A percentile compares a stretch with the other conserved stretches of the same genome.
Conservation (phyloP, 2,797 vertebrate species). For the Schizothorax lantsangensis region DNA sequence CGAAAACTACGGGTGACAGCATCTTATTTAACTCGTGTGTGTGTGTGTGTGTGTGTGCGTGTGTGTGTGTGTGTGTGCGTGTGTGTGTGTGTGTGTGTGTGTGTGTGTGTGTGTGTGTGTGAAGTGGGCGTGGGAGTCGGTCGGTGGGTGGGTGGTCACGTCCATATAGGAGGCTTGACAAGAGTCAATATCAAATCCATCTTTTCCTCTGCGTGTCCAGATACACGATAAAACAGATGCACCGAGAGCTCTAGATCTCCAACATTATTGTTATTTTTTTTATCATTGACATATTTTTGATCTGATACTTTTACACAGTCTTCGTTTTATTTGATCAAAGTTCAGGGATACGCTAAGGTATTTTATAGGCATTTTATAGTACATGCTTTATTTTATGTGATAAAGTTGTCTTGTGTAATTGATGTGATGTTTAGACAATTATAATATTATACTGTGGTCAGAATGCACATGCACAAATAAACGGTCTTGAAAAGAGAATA, state of each 20-base stretch:
- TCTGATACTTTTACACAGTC: not conserved
- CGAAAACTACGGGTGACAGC: not conserved
- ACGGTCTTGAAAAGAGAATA: not conserved
- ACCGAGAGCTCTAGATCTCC: not conserved
- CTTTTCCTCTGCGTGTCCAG: not conserved
- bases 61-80: not conserved
- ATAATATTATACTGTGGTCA: not conserved
- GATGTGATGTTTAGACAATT: not conserved
- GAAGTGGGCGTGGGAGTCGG: not conserved
- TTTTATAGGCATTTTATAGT: not conserved
- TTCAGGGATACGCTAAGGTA: not conserved
- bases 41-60: not conserved
- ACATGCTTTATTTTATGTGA: not conserved
- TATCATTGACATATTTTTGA: no score
- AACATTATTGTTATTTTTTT: not conserved
- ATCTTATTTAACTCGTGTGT: not conserved
- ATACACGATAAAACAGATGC: not conserved
- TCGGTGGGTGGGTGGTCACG: not conserved
- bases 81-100: not conserved
- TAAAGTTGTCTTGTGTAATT: not conserved
- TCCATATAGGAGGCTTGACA: conserved; percentile 11
- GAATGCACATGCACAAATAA: not conserved
- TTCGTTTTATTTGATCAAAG: not conserved
- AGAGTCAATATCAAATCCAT: not conserved
- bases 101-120: not conserved